These are phyloP conservation scores for Apotomis capreana DNA, from an alignment of 2,888 invertebrate genomes.

Conservation along the genomic window DNA sequence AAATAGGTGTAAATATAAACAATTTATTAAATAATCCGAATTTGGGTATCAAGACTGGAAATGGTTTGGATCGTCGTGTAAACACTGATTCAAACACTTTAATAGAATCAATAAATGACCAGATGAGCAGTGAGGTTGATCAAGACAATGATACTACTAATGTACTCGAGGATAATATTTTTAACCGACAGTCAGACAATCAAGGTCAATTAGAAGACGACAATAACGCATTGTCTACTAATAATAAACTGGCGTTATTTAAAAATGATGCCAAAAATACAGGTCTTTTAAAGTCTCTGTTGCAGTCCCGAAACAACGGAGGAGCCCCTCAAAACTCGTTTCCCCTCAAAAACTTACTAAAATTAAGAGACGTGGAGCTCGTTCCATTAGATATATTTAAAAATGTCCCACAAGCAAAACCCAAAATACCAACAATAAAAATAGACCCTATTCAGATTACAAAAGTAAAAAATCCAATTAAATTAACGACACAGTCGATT, in stretches of 20 bases:
- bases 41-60: neutral
- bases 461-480: slow-evolving; percentile 3
- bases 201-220: slow-evolving; percentile 42
- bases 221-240: slow-evolving; percentile 44
- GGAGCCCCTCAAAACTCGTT: slow-evolving; percentile 45
- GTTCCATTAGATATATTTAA: slow-evolving; percentile 45
- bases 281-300: slow-evolving; percentile 25
- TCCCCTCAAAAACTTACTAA: slow-evolving; percentile 55
- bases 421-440: slow-evolving; percentile 37
- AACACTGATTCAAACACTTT: neutral
- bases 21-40: slow-evolving; percentile 4
- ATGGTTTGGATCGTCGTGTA: slow-evolving; percentile 8
- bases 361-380: slow-evolving; percentile 61
- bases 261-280: slow-evolving; percentile 3
- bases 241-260: slow-evolving; percentile 42
- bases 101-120: neutral
- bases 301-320: slow-evolving; percentile 40
- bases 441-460: slow-evolving; percentile 11
- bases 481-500: slow-evolving; percentile 5
- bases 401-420: slow-evolving; percentile 33
- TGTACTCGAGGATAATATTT: neutral
- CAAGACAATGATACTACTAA: slow-evolving; percentile 14
- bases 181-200: neutral
- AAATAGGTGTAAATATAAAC: slow-evolving; percentile 10
- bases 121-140: slow-evolving; percentile 1